Conservation (phyloP, 1,140 invertebrate genomes). For the Drosophila auraria region DNA sequence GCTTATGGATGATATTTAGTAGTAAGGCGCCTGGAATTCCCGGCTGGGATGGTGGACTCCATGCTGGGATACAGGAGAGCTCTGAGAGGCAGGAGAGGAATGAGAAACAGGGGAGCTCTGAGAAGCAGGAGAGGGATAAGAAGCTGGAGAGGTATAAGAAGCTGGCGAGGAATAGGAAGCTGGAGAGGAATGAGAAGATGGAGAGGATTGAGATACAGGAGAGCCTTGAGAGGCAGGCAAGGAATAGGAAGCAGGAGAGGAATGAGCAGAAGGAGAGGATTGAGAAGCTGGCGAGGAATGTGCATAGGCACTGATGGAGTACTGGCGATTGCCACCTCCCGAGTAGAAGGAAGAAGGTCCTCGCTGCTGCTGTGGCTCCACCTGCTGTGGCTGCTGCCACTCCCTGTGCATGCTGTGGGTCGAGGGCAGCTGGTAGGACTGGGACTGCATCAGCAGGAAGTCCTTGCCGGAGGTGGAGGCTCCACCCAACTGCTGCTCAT, state of each 20-base stretch:
- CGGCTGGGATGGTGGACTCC: constrained; percentile 45
- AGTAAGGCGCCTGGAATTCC: constrained; percentile 65
- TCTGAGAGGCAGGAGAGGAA: background rate
- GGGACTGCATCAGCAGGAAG: constrained; percentile 67
- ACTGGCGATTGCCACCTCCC: constrained; percentile 1
- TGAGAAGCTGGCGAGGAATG: constrained; percentile 1
- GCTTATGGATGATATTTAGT: constrained; percentile 6
- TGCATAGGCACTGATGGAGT: constrained; percentile 17
- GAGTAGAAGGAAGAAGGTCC: background rate
- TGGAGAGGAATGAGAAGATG: background rate
- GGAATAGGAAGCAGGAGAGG: background rate
- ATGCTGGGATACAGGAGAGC: background rate
- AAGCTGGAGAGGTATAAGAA: background rate
- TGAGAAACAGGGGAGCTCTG: background rate
- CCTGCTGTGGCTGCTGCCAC: constrained; percentile 12
- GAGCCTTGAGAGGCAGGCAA: background rate
- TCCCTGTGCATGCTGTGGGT: constrained; percentile 32
- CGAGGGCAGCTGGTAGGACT: constrained; percentile 60
- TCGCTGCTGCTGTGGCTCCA: constrained; percentile 4
- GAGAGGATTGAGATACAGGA: constrained; percentile 8
- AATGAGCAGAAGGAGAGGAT: background rate
- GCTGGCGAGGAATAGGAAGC: background rate
- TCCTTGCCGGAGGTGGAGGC: background rate
- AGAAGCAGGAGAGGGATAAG: background rate
- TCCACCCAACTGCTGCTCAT: constrained; percentile 15